Evolutionary conservation across 2,113 vertebrate species (phyloP), one percentile per base, ranked within the genome.

Genomic region (Strix aluco): DNA sequence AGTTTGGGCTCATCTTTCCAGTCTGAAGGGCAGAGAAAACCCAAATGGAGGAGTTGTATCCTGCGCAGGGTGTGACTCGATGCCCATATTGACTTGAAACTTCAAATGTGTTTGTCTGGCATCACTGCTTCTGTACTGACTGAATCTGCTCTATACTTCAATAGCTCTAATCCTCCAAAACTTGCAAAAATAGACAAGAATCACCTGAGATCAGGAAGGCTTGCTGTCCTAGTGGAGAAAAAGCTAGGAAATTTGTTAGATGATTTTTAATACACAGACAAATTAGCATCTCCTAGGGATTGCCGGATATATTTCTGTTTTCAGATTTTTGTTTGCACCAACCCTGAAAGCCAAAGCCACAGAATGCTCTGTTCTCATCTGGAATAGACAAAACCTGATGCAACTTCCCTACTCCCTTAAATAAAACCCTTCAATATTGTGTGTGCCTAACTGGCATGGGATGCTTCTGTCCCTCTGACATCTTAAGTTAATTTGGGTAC

Each of bases 241-340:
- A 47, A 30, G 15, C 8, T 40, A 57, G 52, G 61, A 67, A 63
- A 63, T 5, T 27, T 40, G 7, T 38, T 17, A 52, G 44, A 5
- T 47, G 40, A 27, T 58, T 36, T 54, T 84, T 52, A 65, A 71
- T 22, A 25, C 16, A 30, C n/a, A 65, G 52, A 26, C 34, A 72
- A 89, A 89, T 59, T 8, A 40, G 7, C 6, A 16, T 81, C 57
- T 81, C 42, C 23, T 54, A 5, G 70, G 40, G 47, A 75, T 65
- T 79, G 80, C 77, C 49, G 78, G 73, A 40, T 65, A 91, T 81
- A 69, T 84, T 95, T 92, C 70, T 80, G 32, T 21, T 75, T 34
- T 19, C 30, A 46, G 40, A 52, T 32, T 32, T 57, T 25, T 46
- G 22, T 51, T 71, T 90, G 34, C 20, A 54, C 57, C 63, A 65